Evolutionary conservation across 2,797 vertebrate genomes (phyloP), one percentile per base, ranked within the genome.

Genomic region (Orestias chungarensis): DNA sequence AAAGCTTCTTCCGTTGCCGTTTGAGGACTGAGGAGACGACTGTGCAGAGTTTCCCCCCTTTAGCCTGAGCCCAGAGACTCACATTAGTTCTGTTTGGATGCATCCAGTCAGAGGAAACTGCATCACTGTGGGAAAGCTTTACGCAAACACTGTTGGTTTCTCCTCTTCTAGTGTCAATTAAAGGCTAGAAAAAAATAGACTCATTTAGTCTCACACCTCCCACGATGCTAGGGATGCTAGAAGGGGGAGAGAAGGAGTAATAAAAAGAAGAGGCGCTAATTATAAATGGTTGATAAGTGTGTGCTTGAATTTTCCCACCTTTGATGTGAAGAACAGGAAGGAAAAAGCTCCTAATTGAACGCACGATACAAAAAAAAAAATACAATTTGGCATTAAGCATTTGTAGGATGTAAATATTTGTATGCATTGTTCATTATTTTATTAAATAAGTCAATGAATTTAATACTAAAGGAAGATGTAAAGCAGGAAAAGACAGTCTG

Each of bases 271-370:
- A 76, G 74, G 72, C 31, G 6, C 40, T 52, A 70, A 75, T 78
- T 82, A 80, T 71, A 84, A 82, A 85, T 82, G 67, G 73, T 64
- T 29, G 66, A 87, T 87, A 84, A 85, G 81, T 83, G 74, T 57
- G 80, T 47, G 64, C 66, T 71, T 79, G 74, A 74, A 52, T 79
- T 44, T 67, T 7, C 23, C n/a, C 33, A 50, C 62, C 1, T 2
- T 18, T 74, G 27, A 84, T 79, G 62, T 50, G 74, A 72, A 54
- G 52, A 78, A 76, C 79, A 70, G 66, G n/a, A 67, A 83, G 29
- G 49, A 61, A 29, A 57, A 59, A 59, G 18, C 17, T 20, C 31
- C 29, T n/a, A 31, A 38, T 23, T 23, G 11, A 25, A 4, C 20
- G 15, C 40, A 65, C 15, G 29, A 25, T 27, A 29, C 33, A 59